Base-by-base conservation (phyloP, 2,888 invertebrate genomes). In the Aphidius colemani region DNA sequence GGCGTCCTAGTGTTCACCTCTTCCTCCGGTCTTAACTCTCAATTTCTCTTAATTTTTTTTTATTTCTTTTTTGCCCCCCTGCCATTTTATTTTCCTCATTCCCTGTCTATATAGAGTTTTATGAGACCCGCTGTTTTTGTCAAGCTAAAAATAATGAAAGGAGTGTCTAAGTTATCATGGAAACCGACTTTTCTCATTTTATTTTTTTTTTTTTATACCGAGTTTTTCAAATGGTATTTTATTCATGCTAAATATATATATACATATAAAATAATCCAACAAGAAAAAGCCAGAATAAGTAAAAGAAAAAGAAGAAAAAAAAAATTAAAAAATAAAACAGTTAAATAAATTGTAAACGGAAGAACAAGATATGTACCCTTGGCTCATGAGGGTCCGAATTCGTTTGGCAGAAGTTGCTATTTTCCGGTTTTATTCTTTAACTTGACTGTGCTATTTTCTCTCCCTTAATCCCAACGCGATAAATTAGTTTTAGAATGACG, bases 111-210 rank as follows among this genome's bases (percentile, higher is more conserved):
- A 30, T 30, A 44, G 70, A 74, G 74, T 77, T 76, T 78, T 77
- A 78, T 78, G 74, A 71, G 71, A 73, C 70, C 61, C 66, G 67
- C 13, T 72, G 78, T 75, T 78, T 78, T 78, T 75, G 73, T 76
- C 75, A 73, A 74, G 65, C 66, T 68, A 71, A 62, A 51, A 55
- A 58, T 46, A 65, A 63, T 59, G 60, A 55, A 53, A 41, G 67
- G 69, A 50, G 53, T 18, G 43, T 59, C 57, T 39, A 53, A 30
- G 30, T 30, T 45, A 59, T 45, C 61, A 60, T 49, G 58, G 41
- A 13, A 51, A n/a, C 43, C n/a, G 13, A 13, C n/a, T 41, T 66
- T 41, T 10, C 49, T 55, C 43, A 70, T 70, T 66, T 69, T 70
- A 70, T 72, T 71, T 76, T 71, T 72, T 71, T 76, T 71, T 72